Evolutionary conservation across 2,113 vertebrate genomes (phyloP).

Genomic region (Gulo gulo): DNA sequence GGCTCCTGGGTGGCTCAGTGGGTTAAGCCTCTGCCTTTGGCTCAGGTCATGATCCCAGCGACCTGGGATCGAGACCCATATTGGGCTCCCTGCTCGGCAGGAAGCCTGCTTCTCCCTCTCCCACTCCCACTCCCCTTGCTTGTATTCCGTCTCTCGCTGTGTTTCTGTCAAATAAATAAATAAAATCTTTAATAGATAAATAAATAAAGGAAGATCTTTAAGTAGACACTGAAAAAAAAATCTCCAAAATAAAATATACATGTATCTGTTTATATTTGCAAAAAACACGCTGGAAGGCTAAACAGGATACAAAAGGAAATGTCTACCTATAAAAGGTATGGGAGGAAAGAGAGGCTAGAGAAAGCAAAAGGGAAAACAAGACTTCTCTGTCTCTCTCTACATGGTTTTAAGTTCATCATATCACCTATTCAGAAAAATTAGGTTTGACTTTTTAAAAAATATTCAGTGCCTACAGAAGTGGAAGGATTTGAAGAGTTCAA

Average conservation of each 20-base stretch:
- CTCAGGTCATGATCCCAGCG: no score
- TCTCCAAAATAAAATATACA: neutral
- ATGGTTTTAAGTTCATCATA: neutral
- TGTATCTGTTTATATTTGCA: neutral
- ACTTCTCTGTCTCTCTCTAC: neutral
- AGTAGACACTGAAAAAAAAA: neutral
- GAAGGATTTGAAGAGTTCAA: conserved; percentile 10
- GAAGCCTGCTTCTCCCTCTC: no score
- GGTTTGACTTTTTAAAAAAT: neutral
- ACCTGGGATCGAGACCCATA: no score
- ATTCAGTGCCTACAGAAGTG: neutral
- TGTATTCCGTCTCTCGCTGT: no score
- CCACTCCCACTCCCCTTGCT: no score
- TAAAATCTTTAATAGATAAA: no score
- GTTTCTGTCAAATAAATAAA: no score
- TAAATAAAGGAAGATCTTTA: neutral
- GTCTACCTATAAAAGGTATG: neutral
- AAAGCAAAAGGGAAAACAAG: neutral
- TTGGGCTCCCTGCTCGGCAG: no score
- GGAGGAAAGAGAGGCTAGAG: neutral
- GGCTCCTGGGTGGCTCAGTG: no score
- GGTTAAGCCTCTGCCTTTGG: no score
- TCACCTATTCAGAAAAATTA: neutral
- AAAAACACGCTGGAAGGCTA: neutral
- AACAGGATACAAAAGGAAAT: neutral